phyloP scores from a whole-genome alignment of 2,888 invertebrate genomes.

The Eretmocerus hayati region DNA sequence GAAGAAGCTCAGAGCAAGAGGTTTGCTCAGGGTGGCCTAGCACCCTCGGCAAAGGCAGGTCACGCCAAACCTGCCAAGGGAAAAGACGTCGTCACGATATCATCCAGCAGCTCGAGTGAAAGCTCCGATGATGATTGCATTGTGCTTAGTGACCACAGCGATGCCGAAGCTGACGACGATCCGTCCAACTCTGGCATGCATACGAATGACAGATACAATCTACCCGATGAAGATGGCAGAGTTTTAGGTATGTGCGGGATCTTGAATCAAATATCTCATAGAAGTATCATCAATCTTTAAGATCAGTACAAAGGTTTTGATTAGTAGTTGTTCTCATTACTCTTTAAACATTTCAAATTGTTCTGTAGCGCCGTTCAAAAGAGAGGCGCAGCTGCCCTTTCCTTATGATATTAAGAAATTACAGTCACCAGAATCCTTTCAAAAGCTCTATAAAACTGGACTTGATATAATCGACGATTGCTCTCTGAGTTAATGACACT shows the following conservation, averaged over 20 bases:
- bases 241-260: constrained; percentile 57
- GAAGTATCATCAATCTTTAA: too few relatives aligned
- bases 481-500: too few relatives aligned
- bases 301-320: too few relatives aligned
- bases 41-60: constrained; percentile 16
- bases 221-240: constrained; percentile 84
- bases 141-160: constrained; percentile 75
- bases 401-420: too few relatives aligned
- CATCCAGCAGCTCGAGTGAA: constrained; percentile 53
- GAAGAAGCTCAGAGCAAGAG: constrained; percentile 31
- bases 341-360: too few relatives aligned
- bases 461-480: too few relatives aligned
- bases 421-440: too few relatives aligned
- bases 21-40: constrained; percentile 33
- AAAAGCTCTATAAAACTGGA: too few relatives aligned
- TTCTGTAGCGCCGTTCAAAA: too few relatives aligned
- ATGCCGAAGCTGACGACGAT: constrained; percentile 75
- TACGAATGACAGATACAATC: constrained; percentile 86
- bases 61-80: constrained; percentile 37
- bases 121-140: constrained; percentile 81
- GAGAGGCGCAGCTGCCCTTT: too few relatives aligned
- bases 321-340: too few relatives aligned
- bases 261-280: neutral
- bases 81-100: constrained; percentile 67
- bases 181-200: constrained; percentile 88